Evolutionary conservation across 1,140 invertebrate genomes (phyloP).

Genomic region (Procambarus clarkii): DNA sequence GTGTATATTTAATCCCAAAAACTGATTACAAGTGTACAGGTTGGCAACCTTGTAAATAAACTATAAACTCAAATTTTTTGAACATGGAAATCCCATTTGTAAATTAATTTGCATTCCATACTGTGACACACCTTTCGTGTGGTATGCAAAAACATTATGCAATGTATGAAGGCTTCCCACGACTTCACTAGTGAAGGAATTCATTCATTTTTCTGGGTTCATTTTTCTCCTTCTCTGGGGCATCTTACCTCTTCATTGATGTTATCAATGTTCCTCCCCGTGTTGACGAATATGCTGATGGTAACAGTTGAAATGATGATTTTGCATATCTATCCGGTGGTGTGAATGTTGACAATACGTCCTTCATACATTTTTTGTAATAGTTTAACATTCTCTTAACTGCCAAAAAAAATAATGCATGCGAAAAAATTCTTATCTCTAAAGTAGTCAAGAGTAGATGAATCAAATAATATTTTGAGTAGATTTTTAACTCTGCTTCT

Average conservation of each 20-base stretch:
- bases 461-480: slow-evolving; percentile 28
- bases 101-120: slow-evolving; percentile 61
- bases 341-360: slow-evolving; percentile 59
- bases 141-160: slow-evolving; percentile 63
- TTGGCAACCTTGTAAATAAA: slow-evolving; percentile 63
- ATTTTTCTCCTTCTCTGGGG: slow-evolving; percentile 47
- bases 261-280: slow-evolving; percentile 46
- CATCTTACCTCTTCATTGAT: slow-evolving; percentile 62
- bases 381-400: slow-evolving; percentile 61
- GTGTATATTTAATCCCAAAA: slow-evolving; percentile 41
- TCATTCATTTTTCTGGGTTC: slow-evolving; percentile 15
- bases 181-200: not conserved
- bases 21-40: slow-evolving; percentile 59
- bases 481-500: slow-evolving; percentile 44
- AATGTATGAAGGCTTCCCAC: slow-evolving; percentile 55
- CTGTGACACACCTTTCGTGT: slow-evolving; percentile 45
- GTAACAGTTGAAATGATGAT: slow-evolving; percentile 70
- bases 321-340: slow-evolving; percentile 67
- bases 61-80: slow-evolving; percentile 49
- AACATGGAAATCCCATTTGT: slow-evolving; percentile 51
- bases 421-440: slow-evolving; percentile 12
- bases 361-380: slow-evolving; percentile 65
- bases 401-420: slow-evolving; percentile 56
- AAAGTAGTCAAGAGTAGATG: slow-evolving; percentile 38
- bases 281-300: slow-evolving; percentile 64